Percentiles rank a stretch among this genome's conserved stretches.
These are phyloP conservation scores for Drosophila nigrodunni DNA, from an alignment of 1,140 invertebrate genomes.

Conservation along the genomic window DNA sequence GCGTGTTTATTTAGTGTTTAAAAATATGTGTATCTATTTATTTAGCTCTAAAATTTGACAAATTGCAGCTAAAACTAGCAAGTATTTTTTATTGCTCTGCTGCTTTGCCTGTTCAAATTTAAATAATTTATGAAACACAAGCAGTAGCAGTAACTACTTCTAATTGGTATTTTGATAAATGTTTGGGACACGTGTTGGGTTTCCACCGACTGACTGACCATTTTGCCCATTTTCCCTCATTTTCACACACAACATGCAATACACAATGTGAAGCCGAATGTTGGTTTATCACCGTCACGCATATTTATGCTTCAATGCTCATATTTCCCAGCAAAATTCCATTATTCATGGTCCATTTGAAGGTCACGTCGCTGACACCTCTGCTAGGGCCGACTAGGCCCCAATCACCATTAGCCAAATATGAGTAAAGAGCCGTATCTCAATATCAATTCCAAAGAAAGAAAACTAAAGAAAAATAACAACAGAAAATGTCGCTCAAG, in stretches of 20 bases:
- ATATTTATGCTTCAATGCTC: slow-evolving; percentile 32
- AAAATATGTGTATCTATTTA: too few relatives aligned
- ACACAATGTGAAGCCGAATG: slow-evolving; percentile 1
- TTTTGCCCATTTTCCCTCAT: slow-evolving; percentile 15
- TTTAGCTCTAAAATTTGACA: too few relatives aligned
- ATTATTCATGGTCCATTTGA: slow-evolving; percentile 61
- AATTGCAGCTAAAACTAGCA: too few relatives aligned
- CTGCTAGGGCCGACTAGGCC: neutral
- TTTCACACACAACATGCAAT: neutral
- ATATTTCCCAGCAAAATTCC: slow-evolving; percentile 43
- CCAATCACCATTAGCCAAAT: slow-evolving; percentile 41
- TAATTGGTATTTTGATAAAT: slow-evolving; percentile 39
- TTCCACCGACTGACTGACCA: neutral
- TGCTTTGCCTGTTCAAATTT: neutral
- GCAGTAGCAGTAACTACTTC: neutral
- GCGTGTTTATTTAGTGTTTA: too few relatives aligned
- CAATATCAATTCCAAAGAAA: slow-evolving; percentile 34
- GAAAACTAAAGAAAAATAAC: slow-evolving; percentile 2
- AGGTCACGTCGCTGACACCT: slow-evolving; percentile 52
- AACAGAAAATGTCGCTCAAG: slow-evolving; percentile 49
- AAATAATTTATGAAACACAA: slow-evolving; percentile 1
- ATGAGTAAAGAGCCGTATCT: slow-evolving; percentile 53
- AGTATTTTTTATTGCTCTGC: neutral
- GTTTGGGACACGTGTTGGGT: slow-evolving; percentile 12
- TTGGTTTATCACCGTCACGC: slow-evolving; percentile 33